Base-by-base conservation (phyloP, 2,113 vertebrate species). In the Tringa solitaria region DNA sequence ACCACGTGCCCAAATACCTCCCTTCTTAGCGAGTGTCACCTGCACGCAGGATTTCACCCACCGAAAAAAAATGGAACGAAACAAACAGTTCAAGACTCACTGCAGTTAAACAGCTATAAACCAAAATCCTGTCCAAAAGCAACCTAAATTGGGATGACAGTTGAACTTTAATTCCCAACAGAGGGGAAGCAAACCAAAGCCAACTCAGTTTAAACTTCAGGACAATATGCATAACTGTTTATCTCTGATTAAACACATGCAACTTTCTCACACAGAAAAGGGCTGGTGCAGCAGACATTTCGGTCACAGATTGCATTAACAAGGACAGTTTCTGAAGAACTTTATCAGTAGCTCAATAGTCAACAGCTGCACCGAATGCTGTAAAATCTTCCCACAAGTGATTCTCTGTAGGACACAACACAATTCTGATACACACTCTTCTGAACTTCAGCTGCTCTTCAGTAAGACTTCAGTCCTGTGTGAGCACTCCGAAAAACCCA, bases 291-390 rank as follows among this genome's bases (percentile, higher is more conserved):
- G 41, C 63, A 87, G 77, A 68, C 13, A 59, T 54, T 43, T 72
- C 0, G 0, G 54, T 79, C 78, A 78, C 46, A 94, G 75, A 45
- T 0, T 87, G 60, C 21, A 57, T 37, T 65, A 48, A 84, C 76
- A 84, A 87, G 84, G 78, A 32, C 54, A 72, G 32, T 21, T 91
- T 91, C 89, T 92, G 91, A 89, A 94, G 46, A 74, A 69, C 45
- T 90, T 92, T 72, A 84, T 51, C 83, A 14, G 16, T 30, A 87
- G 82, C 48, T 94, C 22, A 77, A 48, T 4, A 84, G 53, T 37
- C 63, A 84, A 45, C 84, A 87, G 61, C 46, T 95, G 84, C 72
- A 68, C 57, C 28, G 26, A 91, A 81, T 26, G 24, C 54, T 83
- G 28, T 28, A 67, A 69, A 85, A 95, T 32, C 56, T 77, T 83